These are phyloP conservation scores for Osmerus mordax DNA, from an alignment of 2,113 vertebrate species.

Conservation along the genomic window DNA sequence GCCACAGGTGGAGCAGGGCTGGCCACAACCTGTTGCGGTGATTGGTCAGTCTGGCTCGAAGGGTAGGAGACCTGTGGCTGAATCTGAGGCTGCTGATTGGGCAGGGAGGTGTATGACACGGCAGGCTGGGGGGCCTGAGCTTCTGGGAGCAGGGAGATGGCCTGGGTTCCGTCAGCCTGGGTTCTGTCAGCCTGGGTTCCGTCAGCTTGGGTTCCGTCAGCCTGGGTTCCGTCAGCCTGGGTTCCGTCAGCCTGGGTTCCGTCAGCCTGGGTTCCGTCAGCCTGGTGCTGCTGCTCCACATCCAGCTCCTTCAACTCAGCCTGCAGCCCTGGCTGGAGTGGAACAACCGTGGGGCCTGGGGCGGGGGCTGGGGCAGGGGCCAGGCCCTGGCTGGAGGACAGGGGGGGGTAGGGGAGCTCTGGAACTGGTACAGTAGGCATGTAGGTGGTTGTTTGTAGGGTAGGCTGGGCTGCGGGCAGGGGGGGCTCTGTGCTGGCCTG, in stretches of 20 bases:
- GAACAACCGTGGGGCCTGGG: neutral
- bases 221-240: conserved; percentile 45
- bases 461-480: conserved; percentile 25
- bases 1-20: conserved; percentile 37
- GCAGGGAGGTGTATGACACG: conserved; percentile 48
- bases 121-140: conserved; percentile 38
- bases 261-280: conserved; percentile 53
- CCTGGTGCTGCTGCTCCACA: conserved; percentile 83
- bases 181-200: conserved; percentile 45
- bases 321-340: conserved; percentile 16
- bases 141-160: conserved; percentile 48
- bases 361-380: conserved; percentile 46
- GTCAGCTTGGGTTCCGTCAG: too few species aligned
- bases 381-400: conserved; percentile 22
- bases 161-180: conserved; percentile 59
- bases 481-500: conserved; percentile 38
- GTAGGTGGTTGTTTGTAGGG: neutral
- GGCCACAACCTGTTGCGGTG: conserved; percentile 40
- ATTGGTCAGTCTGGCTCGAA: conserved; percentile 55
- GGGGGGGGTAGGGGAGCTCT: neutral
- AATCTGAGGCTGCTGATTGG: conserved; percentile 56
- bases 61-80: conserved; percentile 48
- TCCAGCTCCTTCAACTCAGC: conserved; percentile 85
- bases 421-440: neutral
- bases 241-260: conserved; percentile 22